Percentiles rank a stretch among this genome's conserved stretches.
Conservation (phyloP, 92 coral and sea anemone species). For the Phenganax marumi region DNA sequence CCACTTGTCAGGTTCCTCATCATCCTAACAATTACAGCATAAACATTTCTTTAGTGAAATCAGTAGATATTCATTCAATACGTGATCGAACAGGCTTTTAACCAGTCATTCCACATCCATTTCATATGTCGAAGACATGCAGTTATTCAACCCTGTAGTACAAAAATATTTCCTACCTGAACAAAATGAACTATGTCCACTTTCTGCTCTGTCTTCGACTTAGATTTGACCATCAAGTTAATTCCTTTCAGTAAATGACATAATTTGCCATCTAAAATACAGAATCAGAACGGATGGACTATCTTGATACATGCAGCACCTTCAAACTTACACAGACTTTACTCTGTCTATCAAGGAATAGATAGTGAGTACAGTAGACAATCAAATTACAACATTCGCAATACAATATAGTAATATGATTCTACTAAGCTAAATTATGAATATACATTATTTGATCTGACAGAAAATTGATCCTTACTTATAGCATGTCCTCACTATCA, state of each 20-base stretch:
- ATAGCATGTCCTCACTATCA: neutral
- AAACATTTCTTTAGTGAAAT: neutral
- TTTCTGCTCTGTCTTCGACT: slow-evolving; percentile 17
- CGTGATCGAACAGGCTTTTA: neutral
- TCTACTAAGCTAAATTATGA: neutral
- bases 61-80: neutral
- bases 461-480: neutral
- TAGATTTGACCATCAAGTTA: slow-evolving; percentile 23
- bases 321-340: neutral
- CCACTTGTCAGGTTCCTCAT: neutral
- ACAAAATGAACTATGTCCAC: slow-evolving; percentile 20
- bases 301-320: neutral
- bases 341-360: neutral
- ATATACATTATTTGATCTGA: neutral
- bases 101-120: neutral
- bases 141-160: too few species aligned
- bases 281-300: neutral
- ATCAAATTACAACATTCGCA: neutral
- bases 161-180: neutral
- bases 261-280: slow-evolving; percentile 15
- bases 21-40: neutral
- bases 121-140: too few species aligned
- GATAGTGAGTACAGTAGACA: neutral
- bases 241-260: slow-evolving; percentile 12
- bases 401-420: neutral